Conservation (phyloP, 2,113 vertebrate species). For the Strix uralensis region DNA sequence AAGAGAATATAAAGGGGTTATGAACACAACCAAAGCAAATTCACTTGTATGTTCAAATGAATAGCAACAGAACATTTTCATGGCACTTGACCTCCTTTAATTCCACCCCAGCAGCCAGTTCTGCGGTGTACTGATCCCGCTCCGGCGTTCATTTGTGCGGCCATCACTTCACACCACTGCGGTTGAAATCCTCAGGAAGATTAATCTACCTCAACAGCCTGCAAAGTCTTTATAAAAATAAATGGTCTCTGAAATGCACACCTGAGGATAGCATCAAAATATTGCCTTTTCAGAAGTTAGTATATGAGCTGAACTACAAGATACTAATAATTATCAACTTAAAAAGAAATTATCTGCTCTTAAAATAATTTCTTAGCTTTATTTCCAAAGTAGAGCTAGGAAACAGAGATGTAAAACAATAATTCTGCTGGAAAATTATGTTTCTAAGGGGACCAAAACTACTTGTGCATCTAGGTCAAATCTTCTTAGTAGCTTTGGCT, state of each 20-base stretch:
- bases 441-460: background rate
- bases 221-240: background rate
- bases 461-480: background rate
- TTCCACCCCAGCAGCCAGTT: background rate
- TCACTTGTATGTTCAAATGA: background rate
- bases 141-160: accelerated
- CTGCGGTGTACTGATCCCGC: accelerated
- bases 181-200: background rate
- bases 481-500: background rate
- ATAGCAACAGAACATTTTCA: background rate
- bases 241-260: background rate
- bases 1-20: background rate
- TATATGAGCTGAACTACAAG: background rate
- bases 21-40: background rate
- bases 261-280: background rate
- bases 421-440: background rate
- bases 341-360: background rate
- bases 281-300: background rate
- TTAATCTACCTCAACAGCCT: background rate
- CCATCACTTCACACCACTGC: background rate
- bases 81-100: background rate
- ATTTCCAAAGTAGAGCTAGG: background rate
- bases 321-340: background rate
- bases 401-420: background rate
- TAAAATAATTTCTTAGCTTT: background rate